Evolutionary conservation across 2,113 vertebrate species (phyloP).

Genomic region (Mobula birostris): DNA sequence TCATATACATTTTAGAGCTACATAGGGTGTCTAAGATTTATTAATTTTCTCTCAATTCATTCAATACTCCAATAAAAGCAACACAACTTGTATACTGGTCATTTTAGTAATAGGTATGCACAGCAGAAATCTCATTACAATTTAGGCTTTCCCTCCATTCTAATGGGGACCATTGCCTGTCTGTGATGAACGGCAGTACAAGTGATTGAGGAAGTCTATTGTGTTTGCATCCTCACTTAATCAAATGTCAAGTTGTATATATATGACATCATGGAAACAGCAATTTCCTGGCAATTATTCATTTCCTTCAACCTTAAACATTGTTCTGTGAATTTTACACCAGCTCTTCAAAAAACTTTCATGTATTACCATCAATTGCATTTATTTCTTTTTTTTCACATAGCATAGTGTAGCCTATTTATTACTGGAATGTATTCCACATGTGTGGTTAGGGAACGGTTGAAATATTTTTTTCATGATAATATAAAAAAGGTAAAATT

Average conservation of each 20-base stretch:
- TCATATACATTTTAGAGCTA: not conserved
- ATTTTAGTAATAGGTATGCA: not conserved
- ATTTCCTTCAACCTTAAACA: conserved; percentile 14
- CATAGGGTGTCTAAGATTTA: not conserved
- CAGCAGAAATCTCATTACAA: not conserved
- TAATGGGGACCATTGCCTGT: not conserved
- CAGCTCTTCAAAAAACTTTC: not conserved
- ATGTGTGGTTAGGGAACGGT: conserved; percentile 23
- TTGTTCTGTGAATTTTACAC: not conserved
- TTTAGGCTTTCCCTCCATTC: not conserved
- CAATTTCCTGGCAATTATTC: conserved; percentile 16
- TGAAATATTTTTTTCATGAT: conserved; percentile 21
- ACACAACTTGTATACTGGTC: too few species aligned
- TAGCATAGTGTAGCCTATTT: not conserved
- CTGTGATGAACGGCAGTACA: not conserved
- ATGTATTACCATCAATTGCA: not conserved
- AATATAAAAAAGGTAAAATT: conserved; percentile 33
- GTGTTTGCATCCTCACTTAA: not conserved
- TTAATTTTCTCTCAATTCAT: not conserved
- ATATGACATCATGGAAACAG: not conserved
- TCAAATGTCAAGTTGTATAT: not conserved
- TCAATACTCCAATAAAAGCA: not conserved
- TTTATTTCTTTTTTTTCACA: conserved; percentile 4
- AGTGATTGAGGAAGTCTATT: conserved; percentile 22
- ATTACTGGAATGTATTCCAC: conserved; percentile 10